Evolutionary conservation across 2,113 vertebrate species (phyloP), one percentile per base, ranked within the genome.

Genomic region (Syngnathoides biaculeatus): DNA sequence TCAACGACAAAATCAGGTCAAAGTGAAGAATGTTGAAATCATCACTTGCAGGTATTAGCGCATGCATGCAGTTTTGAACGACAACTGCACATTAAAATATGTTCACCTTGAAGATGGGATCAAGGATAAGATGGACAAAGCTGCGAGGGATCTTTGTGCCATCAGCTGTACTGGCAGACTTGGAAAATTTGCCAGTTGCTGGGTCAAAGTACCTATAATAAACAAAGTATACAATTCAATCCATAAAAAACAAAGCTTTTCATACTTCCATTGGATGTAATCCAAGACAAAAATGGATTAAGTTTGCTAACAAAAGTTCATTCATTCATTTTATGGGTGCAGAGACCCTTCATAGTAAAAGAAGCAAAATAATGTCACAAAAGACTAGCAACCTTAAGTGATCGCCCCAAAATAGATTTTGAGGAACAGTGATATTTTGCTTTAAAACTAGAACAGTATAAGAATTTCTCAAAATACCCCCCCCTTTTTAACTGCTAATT

Each of bases 61-160:
- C 17, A 8, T 50, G 67, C 42, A 53, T 22, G n/a, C 9, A 65
- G 3, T 50, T 50, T 38, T 9, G 3, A 39, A 1, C 15, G 9
- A 27, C 27, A 43, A 55, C 52, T 4, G 20, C 3, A 35, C 20
- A 47, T 26, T 20, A 2, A 1, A 10, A 22, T 35, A 2, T 43
- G 3, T 39, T 85, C 80, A 98, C 97, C 94, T 98, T 99, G 77
- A 95, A 99, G 83, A 98, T 97, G 60, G 96, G 96, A 65, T 99
- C 96, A 75, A 99, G 88, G 71, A 98, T 89, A 59, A 99, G 94
- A 89, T 81, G 93, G 89, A 81, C 84, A 71, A 98, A 99, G 9
- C 95, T 97, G 4, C 96, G 92, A 0, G 95, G 86, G 19, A 91
- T 80, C 50, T 92, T 95, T 75, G 93, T 93, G 40, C 95, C 95